Evolutionary conservation across 2,113 vertebrate genomes (phyloP).

Genomic region (Elachura formosa): DNA sequence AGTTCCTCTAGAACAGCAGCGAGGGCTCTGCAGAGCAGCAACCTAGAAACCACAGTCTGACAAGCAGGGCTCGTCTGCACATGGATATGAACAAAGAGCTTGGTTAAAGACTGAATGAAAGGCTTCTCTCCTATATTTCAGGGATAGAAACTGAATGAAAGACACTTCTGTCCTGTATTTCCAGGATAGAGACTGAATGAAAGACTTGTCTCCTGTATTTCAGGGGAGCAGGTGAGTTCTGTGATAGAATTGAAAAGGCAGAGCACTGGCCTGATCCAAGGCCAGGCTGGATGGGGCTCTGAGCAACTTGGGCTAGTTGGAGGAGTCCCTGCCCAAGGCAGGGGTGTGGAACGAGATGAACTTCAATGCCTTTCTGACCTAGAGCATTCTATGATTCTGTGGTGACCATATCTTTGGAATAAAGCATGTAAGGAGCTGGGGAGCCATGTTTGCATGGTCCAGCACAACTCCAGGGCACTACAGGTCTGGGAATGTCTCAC

Average conservation of each 20-base stretch:
- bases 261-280: neutral
- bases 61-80: neutral
- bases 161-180: neutral
- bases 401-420: neutral
- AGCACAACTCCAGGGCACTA: neutral
- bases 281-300: neutral
- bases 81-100: neutral
- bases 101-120: neutral
- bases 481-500: neutral
- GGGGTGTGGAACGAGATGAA: rapidly evolving
- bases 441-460: neutral
- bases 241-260: neutral
- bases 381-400: neutral
- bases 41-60: neutral
- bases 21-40: neutral
- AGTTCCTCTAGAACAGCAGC: neutral
- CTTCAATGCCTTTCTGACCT: neutral
- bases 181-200: neutral
- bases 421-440: neutral
- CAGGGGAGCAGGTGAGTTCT: neutral
- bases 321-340: neutral
- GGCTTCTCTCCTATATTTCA: neutral
- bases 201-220: neutral
- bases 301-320: neutral
- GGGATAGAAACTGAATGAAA: neutral